Evolutionary conservation across 2,113 vertebrate species (phyloP).

Genomic region (Callipepla squamata): DNA sequence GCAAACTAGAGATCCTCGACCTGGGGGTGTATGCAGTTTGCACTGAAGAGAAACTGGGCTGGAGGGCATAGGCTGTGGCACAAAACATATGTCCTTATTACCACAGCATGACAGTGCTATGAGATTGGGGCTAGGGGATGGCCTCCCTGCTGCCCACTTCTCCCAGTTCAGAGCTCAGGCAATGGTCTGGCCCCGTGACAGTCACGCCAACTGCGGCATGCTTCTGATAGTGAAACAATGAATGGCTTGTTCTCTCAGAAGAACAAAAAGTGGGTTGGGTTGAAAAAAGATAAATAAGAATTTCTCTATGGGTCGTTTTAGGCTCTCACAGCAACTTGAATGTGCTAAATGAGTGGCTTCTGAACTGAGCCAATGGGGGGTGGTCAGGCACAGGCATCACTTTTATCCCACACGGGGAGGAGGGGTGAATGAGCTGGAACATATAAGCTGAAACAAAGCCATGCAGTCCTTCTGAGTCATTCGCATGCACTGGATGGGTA

Average conservation of each 20-base stretch:
- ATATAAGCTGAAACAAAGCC: slow-evolving; percentile 77
- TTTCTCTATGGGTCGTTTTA: slow-evolving; percentile 36
- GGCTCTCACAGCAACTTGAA: slow-evolving; percentile 49
- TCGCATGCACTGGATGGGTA: slow-evolving; percentile 66
- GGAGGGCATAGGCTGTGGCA: not conserved
- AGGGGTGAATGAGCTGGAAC: slow-evolving; percentile 64
- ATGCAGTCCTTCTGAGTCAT: slow-evolving; percentile 68
- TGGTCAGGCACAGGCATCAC: slow-evolving; percentile 51
- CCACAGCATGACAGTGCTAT: not conserved
- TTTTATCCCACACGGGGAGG: slow-evolving; percentile 64
- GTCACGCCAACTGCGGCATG: not conserved
- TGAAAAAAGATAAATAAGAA: not conserved
- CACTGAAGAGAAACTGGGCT: not conserved
- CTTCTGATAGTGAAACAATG: not conserved
- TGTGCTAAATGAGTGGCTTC: slow-evolving; percentile 44
- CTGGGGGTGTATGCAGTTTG: not conserved
- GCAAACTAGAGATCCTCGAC: not conserved
- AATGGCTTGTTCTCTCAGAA: not conserved
- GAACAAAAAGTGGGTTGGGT: not conserved
- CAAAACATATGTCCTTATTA: not conserved
- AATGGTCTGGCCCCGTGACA: not conserved
- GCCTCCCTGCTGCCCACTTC: not conserved
- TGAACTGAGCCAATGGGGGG: slow-evolving; percentile 66
- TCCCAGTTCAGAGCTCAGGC: rapidly evolving
- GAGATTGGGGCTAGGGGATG: not conserved